phyloP scores from a whole-genome alignment of 2,113 vertebrate genomes.

The Silurus asotus region DNA sequence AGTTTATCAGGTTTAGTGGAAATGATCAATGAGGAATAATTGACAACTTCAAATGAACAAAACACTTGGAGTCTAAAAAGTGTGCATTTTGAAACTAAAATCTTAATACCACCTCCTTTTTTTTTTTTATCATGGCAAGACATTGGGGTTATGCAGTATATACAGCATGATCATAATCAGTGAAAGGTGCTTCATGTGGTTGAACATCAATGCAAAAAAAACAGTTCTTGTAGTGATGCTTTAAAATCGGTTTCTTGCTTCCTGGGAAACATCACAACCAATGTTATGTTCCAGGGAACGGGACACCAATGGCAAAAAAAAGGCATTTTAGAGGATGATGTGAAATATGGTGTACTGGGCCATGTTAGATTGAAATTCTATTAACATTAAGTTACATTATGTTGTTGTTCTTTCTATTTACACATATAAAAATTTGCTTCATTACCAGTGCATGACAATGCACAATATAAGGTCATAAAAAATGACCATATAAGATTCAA shows the following conservation, averaged over 20 bases:
- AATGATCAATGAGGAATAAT: not conserved
- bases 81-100: not conserved
- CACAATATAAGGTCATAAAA: not conserved
- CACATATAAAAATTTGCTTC: not conserved
- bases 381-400: not conserved
- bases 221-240: not conserved
- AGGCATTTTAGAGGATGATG: not conserved
- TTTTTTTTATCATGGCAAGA: not conserved
- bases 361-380: not conserved
- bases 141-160: not conserved
- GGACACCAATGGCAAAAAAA: not conserved
- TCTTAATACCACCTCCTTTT: too few species aligned
- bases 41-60: not conserved
- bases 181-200: not conserved
- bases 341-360: not conserved
- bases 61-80: not conserved
- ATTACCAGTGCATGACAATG: not conserved
- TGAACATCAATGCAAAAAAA: not conserved
- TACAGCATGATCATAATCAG: too few species aligned
- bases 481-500: constrained; percentile 16
- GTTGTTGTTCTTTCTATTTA: not conserved
- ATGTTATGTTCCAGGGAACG: not conserved
- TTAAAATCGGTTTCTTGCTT: not conserved
- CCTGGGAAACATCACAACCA: not conserved
- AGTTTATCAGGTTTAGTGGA: constrained; percentile 12